phyloP scores from a whole-genome alignment of 2,797 vertebrate genomes.

The Alcedo atthis region DNA sequence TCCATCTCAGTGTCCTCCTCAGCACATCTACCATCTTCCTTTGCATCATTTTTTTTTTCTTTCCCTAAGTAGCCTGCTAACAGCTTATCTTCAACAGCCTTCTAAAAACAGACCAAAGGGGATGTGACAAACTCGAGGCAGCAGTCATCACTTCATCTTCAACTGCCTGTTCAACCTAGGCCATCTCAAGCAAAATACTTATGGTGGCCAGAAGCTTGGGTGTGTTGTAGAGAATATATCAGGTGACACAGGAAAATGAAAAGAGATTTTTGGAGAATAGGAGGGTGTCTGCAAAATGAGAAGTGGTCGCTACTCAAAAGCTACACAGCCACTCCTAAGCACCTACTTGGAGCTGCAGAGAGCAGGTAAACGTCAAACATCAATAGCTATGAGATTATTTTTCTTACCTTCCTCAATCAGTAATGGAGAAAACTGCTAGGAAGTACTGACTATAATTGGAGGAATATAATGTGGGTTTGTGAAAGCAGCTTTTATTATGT shows the following conservation, averaged over 20 bases:
- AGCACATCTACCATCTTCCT: neutral
- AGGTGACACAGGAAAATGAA: conserved; percentile 31
- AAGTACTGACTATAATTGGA: neutral
- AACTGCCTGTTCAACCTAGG: conserved; percentile 16
- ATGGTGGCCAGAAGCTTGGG: neutral
- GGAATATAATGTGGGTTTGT: neutral
- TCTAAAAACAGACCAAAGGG: conserved; percentile 76
- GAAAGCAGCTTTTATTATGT: neutral
- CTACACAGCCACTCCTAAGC: neutral
- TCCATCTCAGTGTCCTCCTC: neutral
- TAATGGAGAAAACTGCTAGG: neutral
- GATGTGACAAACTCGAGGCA: conserved; percentile 27
- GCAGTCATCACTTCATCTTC: conserved; percentile 28
- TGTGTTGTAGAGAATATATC: conserved; percentile 1
- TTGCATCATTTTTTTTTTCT: neutral
- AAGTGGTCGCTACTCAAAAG: conserved; percentile 29
- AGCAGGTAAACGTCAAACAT: neutral
- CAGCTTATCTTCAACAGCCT: conserved; percentile 73
- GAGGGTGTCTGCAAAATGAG: conserved; percentile 46
- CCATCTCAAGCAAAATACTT: neutral
- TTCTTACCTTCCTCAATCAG: neutral
- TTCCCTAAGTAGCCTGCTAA: neutral
- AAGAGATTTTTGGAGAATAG: neutral
- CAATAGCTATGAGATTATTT: neutral
- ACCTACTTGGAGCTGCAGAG: conserved; percentile 38